Evolutionary conservation across 1,140 invertebrate species (phyloP).

Genomic region (Centruroides sculpturatus): DNA sequence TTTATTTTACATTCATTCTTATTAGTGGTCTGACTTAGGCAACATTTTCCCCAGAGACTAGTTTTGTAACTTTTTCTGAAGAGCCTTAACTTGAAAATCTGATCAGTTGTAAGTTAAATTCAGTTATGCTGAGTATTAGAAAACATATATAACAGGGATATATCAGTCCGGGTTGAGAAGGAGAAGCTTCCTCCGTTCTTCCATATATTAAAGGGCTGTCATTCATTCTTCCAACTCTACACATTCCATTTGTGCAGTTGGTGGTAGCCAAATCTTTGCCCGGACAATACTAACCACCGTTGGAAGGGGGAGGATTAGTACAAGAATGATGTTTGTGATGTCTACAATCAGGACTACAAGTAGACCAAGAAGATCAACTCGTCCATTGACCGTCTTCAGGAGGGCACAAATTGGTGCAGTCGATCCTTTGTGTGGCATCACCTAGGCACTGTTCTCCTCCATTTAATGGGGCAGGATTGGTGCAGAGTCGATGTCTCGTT

Average conservation of each 20-base stretch:
- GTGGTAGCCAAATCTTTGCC: slow-evolving; percentile 52
- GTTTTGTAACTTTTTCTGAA: too few relatives aligned
- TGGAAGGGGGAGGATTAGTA: slow-evolving; percentile 56
- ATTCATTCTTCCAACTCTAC: too few relatives aligned
- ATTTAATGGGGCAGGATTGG: slow-evolving; percentile 21
- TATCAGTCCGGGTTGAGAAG: background rate
- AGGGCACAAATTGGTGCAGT: slow-evolving; percentile 63
- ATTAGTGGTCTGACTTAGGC: too few relatives aligned
- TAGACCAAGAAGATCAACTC: slow-evolving; percentile 74
- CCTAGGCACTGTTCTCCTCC: slow-evolving; percentile 40
- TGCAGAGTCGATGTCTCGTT: slow-evolving; percentile 27
- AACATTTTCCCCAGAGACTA: too few relatives aligned
- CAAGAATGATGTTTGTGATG: slow-evolving; percentile 48
- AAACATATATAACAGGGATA: background rate
- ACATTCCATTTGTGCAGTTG: slow-evolving; percentile 53
- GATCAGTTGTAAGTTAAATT: too few relatives aligned
- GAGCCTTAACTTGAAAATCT: too few relatives aligned
- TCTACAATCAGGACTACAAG: slow-evolving; percentile 56
- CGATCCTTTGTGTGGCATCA: slow-evolving; percentile 56
- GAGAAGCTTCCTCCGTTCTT: too few relatives aligned
- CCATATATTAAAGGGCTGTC: too few relatives aligned
- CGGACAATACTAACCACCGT: slow-evolving; percentile 68
- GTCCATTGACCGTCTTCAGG: slow-evolving; percentile 67
- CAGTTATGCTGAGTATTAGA: slow-evolving; percentile 1
- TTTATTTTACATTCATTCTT: too few relatives aligned